Evolutionary conservation across 1,140 invertebrate species (phyloP).

Genomic region (Leptinotarsa lineolata): DNA sequence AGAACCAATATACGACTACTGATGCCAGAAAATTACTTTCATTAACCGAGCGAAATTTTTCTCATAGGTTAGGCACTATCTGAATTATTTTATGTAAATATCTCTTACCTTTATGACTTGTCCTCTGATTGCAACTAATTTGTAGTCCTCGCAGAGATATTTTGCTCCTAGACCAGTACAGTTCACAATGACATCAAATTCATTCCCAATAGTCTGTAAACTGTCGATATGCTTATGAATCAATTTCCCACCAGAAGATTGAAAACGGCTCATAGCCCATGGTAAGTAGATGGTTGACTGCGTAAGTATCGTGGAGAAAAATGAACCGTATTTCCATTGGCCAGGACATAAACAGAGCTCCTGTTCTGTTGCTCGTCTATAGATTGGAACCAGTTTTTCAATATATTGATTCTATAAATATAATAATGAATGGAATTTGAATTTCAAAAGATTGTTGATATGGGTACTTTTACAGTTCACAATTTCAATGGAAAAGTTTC

Average conservation of each 20-base stretch:
- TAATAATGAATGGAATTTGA: no score
- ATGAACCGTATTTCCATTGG: conserved; percentile 81
- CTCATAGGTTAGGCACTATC: no score
- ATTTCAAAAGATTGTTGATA: no score
- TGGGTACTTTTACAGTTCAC: no score
- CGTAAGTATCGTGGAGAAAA: conserved; percentile 76
- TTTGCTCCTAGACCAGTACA: conserved; percentile 85
- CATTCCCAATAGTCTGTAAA: conserved; percentile 63
- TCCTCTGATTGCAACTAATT: conserved; percentile 83
- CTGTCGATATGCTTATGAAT: conserved; percentile 62
- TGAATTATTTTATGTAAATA: no score
- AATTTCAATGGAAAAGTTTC: no score
- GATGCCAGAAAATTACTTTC: neutral
- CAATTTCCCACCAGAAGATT: conserved; percentile 63
- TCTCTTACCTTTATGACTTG: conserved; percentile 79
- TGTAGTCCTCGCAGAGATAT: conserved; percentile 74
- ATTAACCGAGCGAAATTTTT: no score
- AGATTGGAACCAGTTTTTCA: conserved; percentile 75
- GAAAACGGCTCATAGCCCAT: conserved; percentile 71
- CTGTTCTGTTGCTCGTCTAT: conserved; percentile 69
- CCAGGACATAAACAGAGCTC: conserved; percentile 73
- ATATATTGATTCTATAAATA: conserved; percentile 71
- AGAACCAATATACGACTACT: no score
- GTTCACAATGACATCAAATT: conserved; percentile 85
- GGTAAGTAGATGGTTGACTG: conserved; percentile 75